Evolutionary conservation across 2,797 vertebrate genomes (phyloP), one percentile per base, ranked within the genome.

Genomic region (Melanotaenia maccullochi): DNA sequence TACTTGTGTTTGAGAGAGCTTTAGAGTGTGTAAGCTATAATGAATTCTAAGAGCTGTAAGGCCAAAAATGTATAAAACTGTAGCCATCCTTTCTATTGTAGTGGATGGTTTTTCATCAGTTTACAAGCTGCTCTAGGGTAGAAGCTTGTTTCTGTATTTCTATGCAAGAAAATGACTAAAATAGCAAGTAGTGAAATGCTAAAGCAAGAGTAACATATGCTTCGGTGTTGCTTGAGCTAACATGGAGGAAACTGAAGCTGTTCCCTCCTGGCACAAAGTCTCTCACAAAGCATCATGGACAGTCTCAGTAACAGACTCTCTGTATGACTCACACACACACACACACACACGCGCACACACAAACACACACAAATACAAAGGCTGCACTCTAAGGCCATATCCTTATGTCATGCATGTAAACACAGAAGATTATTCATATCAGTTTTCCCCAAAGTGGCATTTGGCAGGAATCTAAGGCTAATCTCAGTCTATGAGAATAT

Each of bases 351-450:
- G 2, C 40, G 11, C 33, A 11, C 63, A 36, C 25, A 57, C 32
- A 35, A 16, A 58, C 60, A 40, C 65, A 56, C 49, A 68, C 40
- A 66, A 65, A 57, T 65, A 71, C 49, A 71, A 71, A 74, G 49
- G 69, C 75, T 55, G 51, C 62, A 64, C 64, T 76, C 76, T 83
- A 81, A 82, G 64, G 83, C 66, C 30, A 44, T 75, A 81, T 85
- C 82, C 82, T 87, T 89, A 84, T 88, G 87, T 87, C 85, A 76
- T 84, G 83, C 68, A 62, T 85, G 88, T 90, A 90, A 93, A 92
- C 86, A 88, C 49, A 36, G 55, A 75, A 77, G 89, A 92, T 91
- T 90, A 92, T 84, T 87, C 78, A 81, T 89, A 91, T 93, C 89
- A 78, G 80, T 80, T 92, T 91, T 85, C 90, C 79, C 82, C 81